These are phyloP conservation scores for Kradibia gibbosae DNA, from an alignment of 1,140 invertebrate genomes.

Conservation along the genomic window DNA sequence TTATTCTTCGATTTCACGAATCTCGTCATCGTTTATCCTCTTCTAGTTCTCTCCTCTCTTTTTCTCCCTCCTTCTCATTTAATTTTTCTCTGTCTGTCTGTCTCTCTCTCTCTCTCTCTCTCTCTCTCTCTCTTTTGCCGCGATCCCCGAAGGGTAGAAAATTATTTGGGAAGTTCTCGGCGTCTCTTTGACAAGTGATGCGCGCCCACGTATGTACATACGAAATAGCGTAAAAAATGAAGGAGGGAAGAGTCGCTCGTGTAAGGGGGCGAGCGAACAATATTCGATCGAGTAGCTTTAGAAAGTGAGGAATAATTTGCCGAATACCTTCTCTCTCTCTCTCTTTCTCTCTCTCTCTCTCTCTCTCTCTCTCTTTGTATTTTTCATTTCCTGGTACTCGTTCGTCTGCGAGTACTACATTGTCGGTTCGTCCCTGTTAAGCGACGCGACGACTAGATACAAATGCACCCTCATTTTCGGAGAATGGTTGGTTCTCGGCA, in stretches of 20 bases:
- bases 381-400: background rate
- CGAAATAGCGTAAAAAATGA: constrained; percentile 38
- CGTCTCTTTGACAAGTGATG: constrained; percentile 41
- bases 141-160: background rate
- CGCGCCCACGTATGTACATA: constrained; percentile 1
- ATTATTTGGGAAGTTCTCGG: constrained; percentile 44
- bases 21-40: no score
- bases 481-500: background rate
- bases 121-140: background rate
- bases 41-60: no score
- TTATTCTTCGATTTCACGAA: constrained; percentile 48
- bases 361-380: background rate
- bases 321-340: constrained; percentile 53
- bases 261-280: constrained; percentile 30
- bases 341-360: background rate
- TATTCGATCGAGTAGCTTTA: constrained; percentile 47
- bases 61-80: background rate
- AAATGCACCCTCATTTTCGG: background rate
- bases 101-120: background rate
- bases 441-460: background rate
- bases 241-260: constrained; percentile 33
- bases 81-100: background rate
- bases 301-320: constrained; percentile 57
- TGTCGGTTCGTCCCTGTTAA: background rate
- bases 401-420: background rate